Evolutionary conservation across 2,888 invertebrate species (phyloP).

Genomic region (Chymomyza caudatula): DNA sequence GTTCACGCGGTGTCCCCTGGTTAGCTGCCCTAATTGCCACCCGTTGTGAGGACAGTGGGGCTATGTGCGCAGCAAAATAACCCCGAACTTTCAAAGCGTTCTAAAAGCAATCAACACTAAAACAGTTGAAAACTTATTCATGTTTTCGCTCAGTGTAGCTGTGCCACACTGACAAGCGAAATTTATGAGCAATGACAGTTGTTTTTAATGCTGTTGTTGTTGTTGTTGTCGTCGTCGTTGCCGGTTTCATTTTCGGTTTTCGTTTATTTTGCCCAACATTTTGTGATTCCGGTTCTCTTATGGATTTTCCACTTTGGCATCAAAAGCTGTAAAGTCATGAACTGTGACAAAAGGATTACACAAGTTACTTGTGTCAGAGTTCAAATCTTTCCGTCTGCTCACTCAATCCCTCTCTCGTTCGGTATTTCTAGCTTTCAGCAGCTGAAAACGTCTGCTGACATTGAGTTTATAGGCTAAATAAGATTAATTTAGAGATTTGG

Average conservation of each 20-base stretch:
- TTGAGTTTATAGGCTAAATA: constrained; percentile 60
- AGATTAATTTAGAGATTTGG: constrained; percentile 66
- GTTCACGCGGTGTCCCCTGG: too few relatives aligned
- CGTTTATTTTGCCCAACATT: neutral
- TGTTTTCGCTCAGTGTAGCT: neutral
- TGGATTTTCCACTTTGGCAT: constrained; percentile 11
- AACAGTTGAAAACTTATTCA: neutral
- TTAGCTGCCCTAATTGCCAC: too few relatives aligned
- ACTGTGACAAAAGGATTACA: constrained; percentile 70
- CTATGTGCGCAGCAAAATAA: too few relatives aligned
- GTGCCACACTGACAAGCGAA: constrained; percentile 27
- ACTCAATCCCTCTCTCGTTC: neutral
- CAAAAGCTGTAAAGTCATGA: constrained; percentile 60
- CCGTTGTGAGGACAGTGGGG: too few relatives aligned
- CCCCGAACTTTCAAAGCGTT: neutral
- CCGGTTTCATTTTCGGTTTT: neutral
- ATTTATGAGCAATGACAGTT: constrained; percentile 48
- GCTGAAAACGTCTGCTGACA: constrained; percentile 4
- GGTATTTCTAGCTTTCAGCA: neutral
- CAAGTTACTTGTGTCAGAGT: constrained; percentile 47
- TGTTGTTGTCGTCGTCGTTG: neutral
- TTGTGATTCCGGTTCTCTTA: neutral
- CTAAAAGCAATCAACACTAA: too few relatives aligned
- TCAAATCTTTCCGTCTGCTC: neutral
- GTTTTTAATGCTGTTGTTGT: neutral